These are phyloP conservation scores for Hippasteria phrygiana DNA, from an alignment of 53 echinoderm and acorn worm genomes.

Conservation along the genomic window DNA sequence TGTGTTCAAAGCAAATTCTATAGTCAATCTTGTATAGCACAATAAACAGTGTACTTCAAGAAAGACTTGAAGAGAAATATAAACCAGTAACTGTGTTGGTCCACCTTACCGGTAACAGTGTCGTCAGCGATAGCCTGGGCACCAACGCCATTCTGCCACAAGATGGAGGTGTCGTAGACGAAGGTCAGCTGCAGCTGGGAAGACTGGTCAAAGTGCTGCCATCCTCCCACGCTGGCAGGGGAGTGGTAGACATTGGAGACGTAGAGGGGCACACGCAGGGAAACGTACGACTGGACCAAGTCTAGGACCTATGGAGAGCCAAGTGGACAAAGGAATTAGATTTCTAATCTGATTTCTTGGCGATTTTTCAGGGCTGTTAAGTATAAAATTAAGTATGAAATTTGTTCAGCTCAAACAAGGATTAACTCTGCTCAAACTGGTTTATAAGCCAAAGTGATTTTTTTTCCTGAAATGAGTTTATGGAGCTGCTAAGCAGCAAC, in stretches of 20 bases:
- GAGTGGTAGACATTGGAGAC: conserved; percentile 99
- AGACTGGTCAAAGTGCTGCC: conserved; percentile 99
- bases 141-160: conserved; percentile 99
- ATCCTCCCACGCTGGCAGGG: conserved; percentile 92
- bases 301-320: conserved; percentile 78
- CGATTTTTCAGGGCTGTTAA: background rate
- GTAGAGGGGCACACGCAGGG: conserved; percentile 89
- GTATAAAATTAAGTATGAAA: no score
- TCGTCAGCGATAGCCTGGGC: conserved; percentile 73
- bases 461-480: no score
- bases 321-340: background rate
- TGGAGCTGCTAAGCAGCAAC: no score
- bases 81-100: no score
- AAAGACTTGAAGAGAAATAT: no score
- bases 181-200: conserved; percentile 97
- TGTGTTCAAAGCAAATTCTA: no score
- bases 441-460: no score
- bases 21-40: no score
- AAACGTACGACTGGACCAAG: conserved; percentile 96
- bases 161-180: conserved; percentile 97
- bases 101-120: conserved; percentile 73
- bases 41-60: no score
- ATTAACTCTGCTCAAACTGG: no score
- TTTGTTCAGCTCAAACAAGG: no score
- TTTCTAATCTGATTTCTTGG: background rate